Percentiles rank a stretch among this genome's conserved stretches.
Conservation (phyloP, 92 coral and sea anemone species). For the Galaxea fascicularis region DNA sequence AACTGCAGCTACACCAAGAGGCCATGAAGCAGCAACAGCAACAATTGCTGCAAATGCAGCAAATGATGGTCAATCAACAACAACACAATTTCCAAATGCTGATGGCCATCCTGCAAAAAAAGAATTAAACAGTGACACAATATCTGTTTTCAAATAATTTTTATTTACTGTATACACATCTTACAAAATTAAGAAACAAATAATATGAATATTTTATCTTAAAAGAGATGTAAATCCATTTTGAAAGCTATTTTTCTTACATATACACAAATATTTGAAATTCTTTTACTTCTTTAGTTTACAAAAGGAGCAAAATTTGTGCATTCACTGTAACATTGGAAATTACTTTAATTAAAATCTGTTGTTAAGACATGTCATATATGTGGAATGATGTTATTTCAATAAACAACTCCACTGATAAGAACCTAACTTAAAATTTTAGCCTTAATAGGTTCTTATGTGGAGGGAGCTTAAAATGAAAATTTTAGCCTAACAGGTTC, state of each 20-base stretch:
- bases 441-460: too few relatives aligned
- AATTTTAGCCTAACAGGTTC: too few relatives aligned
- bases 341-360: neutral
- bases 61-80: constrained; percentile 34
- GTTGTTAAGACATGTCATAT: neutral
- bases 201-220: neutral
- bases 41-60: constrained; percentile 13
- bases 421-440: too few relatives aligned
- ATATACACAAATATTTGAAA: neutral
- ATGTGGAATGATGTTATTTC: neutral
- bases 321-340: neutral
- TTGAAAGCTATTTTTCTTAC: neutral
- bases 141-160: neutral
- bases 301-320: neutral
- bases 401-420: too few relatives aligned
- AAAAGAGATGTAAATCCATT: neutral
- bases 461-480: too few relatives aligned
- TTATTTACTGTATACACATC: neutral
- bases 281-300: neutral
- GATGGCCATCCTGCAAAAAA: constrained; percentile 26
- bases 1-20: constrained; percentile 49
- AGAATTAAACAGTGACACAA: constrained; percentile 13
- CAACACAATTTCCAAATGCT: constrained; percentile 35
- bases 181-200: constrained; percentile 1
- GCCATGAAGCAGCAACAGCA: constrained; percentile 48